Evolutionary conservation across 2,113 vertebrate genomes (phyloP), one percentile per base, ranked within the genome.

Genomic region (Pterocles burchelli): DNA sequence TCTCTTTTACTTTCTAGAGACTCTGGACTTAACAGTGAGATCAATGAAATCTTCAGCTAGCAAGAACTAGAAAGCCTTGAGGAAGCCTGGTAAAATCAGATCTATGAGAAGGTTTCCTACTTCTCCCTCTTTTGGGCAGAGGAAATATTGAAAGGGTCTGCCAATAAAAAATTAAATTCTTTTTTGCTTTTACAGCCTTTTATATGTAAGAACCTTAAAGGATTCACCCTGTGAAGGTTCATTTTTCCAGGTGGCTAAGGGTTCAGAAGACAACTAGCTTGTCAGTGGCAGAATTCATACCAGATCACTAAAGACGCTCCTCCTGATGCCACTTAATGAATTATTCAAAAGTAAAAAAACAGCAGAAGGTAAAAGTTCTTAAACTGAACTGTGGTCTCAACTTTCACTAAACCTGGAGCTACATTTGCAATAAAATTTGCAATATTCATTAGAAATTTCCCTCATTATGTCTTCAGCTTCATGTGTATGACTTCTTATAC

Each of bases 401-500:
- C 11, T 88, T 88, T 51, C 14, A 68, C 31, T 28, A 57, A 61
- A 90, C 34, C 16, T 65, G 19, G 11, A 67, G 31, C 6, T 79
- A 70, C 3, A 21, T 72, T 63, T 68, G 13, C 17, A 85, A 78
- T 61, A 59, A 62, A 49, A 57, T 33, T 49, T 43, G 4, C 25
- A n/a, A 59, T 46, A 66, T 21, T 77, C 25, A 54, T 58, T 74
- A 78, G 11, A 55, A 91, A 71, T 87, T 62, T 11, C 15, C 22
- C 16, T 86, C 15, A 14, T 33, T 34, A 48, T 28, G 26, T 65
- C 45, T 73, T 79, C 38, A 70, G 33, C 5, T 36, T 59, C 26
- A 10, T 0, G 0, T 36, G 10, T 65, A 41, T 49, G 11, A 49
- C 55, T 71, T 84, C 43, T 52, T 17, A 46, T 15, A 34, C 3